Evolutionary conservation across 1,140 invertebrate genomes (phyloP), one percentile per base, ranked within the genome.

Genomic region (Batillaria attramentaria): DNA sequence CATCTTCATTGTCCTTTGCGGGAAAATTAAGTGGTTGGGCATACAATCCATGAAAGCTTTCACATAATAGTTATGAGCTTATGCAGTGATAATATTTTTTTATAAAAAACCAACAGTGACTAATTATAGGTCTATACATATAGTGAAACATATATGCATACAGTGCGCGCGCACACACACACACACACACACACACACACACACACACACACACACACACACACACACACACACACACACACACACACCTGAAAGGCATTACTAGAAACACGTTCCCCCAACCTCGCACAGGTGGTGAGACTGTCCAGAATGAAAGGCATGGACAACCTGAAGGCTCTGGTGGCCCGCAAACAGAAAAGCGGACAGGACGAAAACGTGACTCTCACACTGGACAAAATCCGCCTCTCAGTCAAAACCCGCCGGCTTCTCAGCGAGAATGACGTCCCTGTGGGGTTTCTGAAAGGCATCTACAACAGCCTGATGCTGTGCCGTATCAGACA

Each of bases 401-500:
- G 72, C 2, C 78, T 84, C 3, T 78, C 76, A n/a, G 83, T 87
- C 5, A 81, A 82, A 28, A 33, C 74, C 18, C 78, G 74, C 6
- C 70, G 81, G 3, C 75, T 87, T 28, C 62, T 87, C 50, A 62
- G 80, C 5, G 73, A 80, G 35, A 81, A 80, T 31, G 46, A 75
- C 60, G 84, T 84, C 0, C 85, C 85, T 16, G 81, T 85, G 24
- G 77, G 80, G 1, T 68, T 85, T n/a, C 72, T 80, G 0, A 81
- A 79, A 39, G 66, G 83, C 13, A 37, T 87, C 5, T 86, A 85
- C 68, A 80, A 84, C 50, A 80, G 77, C 39, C 69, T 87, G 2
- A 35, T 85, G 20, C 82, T 82, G 8, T 87, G 86, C 80, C 79
- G 85, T 43, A 78, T 87, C 33, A 68, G 83, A 24, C 75, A 78